phyloP scores from a whole-genome alignment of 2,113 vertebrate species.

The Scophthalmus maximus region DNA sequence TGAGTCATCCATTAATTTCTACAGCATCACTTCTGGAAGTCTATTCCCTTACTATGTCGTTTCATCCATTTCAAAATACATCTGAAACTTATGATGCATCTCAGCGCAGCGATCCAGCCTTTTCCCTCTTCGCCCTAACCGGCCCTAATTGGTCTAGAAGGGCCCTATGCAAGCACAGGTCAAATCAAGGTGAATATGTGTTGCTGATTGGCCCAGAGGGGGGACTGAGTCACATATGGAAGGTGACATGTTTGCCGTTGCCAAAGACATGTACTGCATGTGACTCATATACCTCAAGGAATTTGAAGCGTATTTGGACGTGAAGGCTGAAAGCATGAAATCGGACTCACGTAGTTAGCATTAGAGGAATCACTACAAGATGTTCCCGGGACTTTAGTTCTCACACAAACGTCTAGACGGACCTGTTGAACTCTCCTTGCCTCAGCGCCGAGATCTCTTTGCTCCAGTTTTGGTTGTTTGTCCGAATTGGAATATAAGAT shows the following conservation, averaged over 20 bases:
- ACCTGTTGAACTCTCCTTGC: neutral
- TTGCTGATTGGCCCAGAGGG: slow-evolving; percentile 32
- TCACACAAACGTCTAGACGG: slow-evolving; percentile 10
- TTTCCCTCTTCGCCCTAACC: neutral
- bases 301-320: slow-evolving; percentile 18
- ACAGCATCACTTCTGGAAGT: slow-evolving; percentile 10
- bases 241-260: slow-evolving; percentile 24
- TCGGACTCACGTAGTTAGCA: neutral
- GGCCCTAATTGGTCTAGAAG: neutral
- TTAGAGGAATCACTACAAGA: neutral
- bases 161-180: neutral
- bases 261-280: neutral
- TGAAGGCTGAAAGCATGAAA: slow-evolving; percentile 17
- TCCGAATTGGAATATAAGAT: neutral
- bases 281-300: slow-evolving; percentile 19
- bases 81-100: slow-evolving; percentile 2
- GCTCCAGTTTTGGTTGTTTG: neutral
- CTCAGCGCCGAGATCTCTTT: neutral
- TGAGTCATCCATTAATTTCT: slow-evolving; percentile 40
- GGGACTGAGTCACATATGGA: slow-evolving; percentile 6
- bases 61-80: slow-evolving; percentile 10
- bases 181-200: slow-evolving; percentile 24
- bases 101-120: neutral
- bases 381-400: slow-evolving; percentile 1
- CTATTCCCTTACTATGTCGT: neutral